phyloP scores from a whole-genome alignment of 1,140 invertebrate species.

The Habropoda laboriosa region DNA sequence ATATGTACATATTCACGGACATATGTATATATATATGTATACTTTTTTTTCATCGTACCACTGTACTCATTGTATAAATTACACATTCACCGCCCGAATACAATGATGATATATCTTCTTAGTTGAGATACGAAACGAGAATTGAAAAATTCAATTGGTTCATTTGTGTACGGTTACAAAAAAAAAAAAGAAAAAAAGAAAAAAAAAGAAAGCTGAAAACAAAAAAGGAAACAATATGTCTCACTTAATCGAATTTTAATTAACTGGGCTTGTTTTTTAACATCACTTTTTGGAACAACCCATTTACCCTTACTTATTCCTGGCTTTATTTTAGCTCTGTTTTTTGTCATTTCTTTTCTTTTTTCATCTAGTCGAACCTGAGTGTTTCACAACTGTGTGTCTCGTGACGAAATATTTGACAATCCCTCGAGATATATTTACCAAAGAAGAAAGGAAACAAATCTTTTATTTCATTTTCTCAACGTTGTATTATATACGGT shows the following conservation, averaged over 20 bases:
- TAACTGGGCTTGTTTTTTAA: slow-evolving; percentile 75
- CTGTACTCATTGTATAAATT: slow-evolving; percentile 82
- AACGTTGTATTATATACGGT: too few species aligned
- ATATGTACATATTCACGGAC: slow-evolving; percentile 54
- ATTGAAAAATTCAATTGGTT: slow-evolving; percentile 63
- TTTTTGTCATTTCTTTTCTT: slow-evolving; percentile 69
- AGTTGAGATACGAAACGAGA: slow-evolving; percentile 8
- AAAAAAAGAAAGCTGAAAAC: too few species aligned
- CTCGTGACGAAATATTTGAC: background rate
- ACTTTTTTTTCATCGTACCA: slow-evolving; percentile 76
- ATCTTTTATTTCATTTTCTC: background rate
- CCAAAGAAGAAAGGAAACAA: too few species aligned
- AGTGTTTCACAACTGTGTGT: slow-evolving; percentile 2
- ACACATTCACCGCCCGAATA: slow-evolving; percentile 80
- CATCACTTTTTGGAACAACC: slow-evolving; percentile 67
- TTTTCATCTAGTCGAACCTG: slow-evolving; percentile 51
- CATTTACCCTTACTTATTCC: slow-evolving; percentile 66
- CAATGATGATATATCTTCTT: slow-evolving; percentile 38
- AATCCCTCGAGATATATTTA: background rate
- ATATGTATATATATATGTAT: slow-evolving; percentile 65
- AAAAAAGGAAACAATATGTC: slow-evolving; percentile 26
- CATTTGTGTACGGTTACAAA: slow-evolving; percentile 62
- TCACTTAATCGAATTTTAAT: slow-evolving; percentile 69
- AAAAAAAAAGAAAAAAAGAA: slow-evolving; percentile 2
- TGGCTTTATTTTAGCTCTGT: slow-evolving; percentile 76